These are phyloP conservation scores for Prosopocoilus inquinatus DNA, from an alignment of 2,888 invertebrate species.

Conservation along the genomic window DNA sequence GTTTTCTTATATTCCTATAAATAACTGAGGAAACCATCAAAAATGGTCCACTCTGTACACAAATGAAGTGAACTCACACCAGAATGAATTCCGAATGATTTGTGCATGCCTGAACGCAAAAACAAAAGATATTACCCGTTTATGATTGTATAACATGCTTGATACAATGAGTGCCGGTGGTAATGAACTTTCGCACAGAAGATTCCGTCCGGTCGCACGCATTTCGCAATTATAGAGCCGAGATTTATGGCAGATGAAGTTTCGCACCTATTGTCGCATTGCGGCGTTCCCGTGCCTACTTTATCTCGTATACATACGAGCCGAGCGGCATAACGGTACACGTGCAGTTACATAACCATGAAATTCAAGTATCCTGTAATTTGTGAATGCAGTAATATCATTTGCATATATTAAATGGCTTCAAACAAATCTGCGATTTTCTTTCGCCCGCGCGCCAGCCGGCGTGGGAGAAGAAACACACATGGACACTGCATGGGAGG, in stretches of 20 bases:
- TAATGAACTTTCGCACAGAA: no score
- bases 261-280: not conserved
- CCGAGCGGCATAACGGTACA: conserved; percentile 45
- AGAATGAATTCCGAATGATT: no score
- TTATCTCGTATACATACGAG: conserved; percentile 15
- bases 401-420: conserved; percentile 3
- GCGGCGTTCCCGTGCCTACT: not conserved
- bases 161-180: no score
- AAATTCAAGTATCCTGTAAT: conserved; percentile 36
- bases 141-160: no score
- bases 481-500: conserved; percentile 38
- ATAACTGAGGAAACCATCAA: no score
- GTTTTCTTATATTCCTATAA: no score
- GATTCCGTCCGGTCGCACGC: no score
- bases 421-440: not conserved
- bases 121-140: no score
- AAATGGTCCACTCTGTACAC: no score
- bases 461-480: conserved; percentile 37
- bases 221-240: not conserved
- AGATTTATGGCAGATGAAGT: not conserved
- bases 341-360: conserved; percentile 43
- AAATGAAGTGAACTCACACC: no score
- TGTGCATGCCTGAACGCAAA: no score
- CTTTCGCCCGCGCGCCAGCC: not conserved
- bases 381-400: conserved; percentile 29